Conservation (phyloP, 2,113 vertebrate genomes). For the Vombatus ursinus region DNA sequence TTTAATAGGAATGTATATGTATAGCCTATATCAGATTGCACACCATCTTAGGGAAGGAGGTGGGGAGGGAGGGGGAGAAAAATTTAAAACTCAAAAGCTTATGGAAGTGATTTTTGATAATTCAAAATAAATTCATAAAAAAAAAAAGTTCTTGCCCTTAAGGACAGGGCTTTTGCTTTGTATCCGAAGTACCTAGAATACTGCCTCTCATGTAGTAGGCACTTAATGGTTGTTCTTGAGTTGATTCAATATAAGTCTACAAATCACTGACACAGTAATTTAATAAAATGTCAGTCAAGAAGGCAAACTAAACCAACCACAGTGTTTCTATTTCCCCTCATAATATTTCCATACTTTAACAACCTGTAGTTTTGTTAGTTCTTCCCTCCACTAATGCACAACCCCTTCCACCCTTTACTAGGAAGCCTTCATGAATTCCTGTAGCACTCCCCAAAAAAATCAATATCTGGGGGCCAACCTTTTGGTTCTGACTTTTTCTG, state of each 20-base stretch:
- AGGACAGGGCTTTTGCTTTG: neutral
- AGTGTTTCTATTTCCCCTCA: neutral
- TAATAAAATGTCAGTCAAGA: conserved; percentile 49
- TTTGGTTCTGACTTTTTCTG: neutral
- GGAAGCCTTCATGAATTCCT: neutral
- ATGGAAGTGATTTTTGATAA: too few species aligned
- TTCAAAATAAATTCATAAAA: too few species aligned
- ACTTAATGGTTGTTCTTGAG: neutral
- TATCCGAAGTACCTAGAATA: neutral
- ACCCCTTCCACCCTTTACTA: neutral
- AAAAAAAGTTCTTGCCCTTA: neutral
- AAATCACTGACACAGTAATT: conserved; percentile 3
- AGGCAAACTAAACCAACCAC: conserved; percentile 43
- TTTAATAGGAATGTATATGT: too few species aligned
- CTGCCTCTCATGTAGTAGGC: neutral
- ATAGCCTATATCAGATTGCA: too few species aligned
- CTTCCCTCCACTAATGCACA: neutral
- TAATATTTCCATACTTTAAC: neutral
- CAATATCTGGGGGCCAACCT: neutral
- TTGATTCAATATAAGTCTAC: neutral
- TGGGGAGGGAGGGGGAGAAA: too few species aligned
- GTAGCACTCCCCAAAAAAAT: neutral
- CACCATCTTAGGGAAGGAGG: too few species aligned
- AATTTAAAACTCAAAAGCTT: too few species aligned
- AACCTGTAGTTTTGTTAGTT: neutral